Evolutionary conservation across 2,888 invertebrate genomes (phyloP), one percentile per base, ranked within the genome.

Genomic region (Beris chalybata): DNA sequence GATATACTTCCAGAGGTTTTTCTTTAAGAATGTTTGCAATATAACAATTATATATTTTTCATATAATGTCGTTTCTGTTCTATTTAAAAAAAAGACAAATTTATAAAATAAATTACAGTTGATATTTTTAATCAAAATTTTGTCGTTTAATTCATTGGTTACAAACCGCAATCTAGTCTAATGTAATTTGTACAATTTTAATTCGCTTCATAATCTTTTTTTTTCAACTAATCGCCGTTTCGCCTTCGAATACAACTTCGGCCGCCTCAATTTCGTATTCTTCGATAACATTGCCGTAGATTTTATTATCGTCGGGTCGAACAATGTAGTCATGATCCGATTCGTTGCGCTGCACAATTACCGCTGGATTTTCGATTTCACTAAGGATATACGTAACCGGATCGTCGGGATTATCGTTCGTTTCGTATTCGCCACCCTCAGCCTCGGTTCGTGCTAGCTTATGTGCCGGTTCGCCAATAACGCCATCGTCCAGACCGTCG

Each of bases 281-380:
- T 56, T 64, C 65, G 31, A 68, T 66, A 38, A 66, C 48, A 64
- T 59, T 64, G n/a, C 64, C 66, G 32, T 66, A 69, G 32, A 56
- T 53, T 48, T 57, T 64, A 31, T 53, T 59, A 45, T 66, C 64
- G 31, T 65, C 66, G 3, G 63, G 30, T 38, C 38, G 59, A 22
- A 63, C 47, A 29, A 67, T 67, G 50, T 69, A 69, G 53, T 67
- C 67, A 59, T 69, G 67, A 67, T 69, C 69, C 9, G 44, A 48
- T 45, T 58, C 43, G 56, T 66, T 69, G 22, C 45, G 47, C 44
- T 64, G 57, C 7, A 69, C 66, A 57, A 67, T 67, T 13, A 69
- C 67, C 11, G 69, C 59, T 59, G 57, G 66, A 12, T 53, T 38
- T 15, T 56, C 56, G 12, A 65, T 11, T 38, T 38, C 38, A 9